Conservation (phyloP, 2,888 invertebrate species). For the Stenotaenia linearis region DNA sequence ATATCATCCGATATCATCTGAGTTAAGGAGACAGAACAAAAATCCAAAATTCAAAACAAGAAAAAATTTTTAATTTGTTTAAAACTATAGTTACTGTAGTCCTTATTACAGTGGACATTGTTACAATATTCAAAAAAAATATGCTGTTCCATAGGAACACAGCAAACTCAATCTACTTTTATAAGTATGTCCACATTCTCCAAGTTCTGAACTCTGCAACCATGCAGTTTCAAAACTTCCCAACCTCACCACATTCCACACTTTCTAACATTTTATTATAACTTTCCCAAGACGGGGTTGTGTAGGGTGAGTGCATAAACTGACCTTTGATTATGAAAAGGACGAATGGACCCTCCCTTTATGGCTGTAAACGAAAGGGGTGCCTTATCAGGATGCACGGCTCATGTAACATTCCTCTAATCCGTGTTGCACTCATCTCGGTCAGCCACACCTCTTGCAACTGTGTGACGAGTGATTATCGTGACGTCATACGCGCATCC, state of each 20-base stretch:
- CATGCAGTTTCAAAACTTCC: too few relatives aligned
- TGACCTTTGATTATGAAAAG: neutral
- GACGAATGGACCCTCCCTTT: neutral
- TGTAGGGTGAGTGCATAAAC: neutral
- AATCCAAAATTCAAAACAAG: too few relatives aligned
- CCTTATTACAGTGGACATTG: too few relatives aligned
- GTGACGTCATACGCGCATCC: neutral
- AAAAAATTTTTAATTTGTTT: too few relatives aligned
- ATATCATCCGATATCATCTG: too few relatives aligned
- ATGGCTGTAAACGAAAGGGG: neutral
- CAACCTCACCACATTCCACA: neutral
- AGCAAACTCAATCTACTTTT: too few relatives aligned
- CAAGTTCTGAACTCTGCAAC: too few relatives aligned
- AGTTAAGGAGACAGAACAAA: too few relatives aligned
- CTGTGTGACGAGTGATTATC: neutral
- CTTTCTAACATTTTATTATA: neutral
- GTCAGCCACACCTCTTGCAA: neutral
- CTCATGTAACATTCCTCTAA: neutral
- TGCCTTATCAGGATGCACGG: neutral
- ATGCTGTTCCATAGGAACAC: too few relatives aligned
- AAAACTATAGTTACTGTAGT: too few relatives aligned
- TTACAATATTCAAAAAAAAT: too few relatives aligned
- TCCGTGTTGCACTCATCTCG: neutral
- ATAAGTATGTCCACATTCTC: too few relatives aligned
- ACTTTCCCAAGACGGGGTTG: neutral